Conservation (phyloP, 1,140 invertebrate species). For the Hycleus cichorii region DNA sequence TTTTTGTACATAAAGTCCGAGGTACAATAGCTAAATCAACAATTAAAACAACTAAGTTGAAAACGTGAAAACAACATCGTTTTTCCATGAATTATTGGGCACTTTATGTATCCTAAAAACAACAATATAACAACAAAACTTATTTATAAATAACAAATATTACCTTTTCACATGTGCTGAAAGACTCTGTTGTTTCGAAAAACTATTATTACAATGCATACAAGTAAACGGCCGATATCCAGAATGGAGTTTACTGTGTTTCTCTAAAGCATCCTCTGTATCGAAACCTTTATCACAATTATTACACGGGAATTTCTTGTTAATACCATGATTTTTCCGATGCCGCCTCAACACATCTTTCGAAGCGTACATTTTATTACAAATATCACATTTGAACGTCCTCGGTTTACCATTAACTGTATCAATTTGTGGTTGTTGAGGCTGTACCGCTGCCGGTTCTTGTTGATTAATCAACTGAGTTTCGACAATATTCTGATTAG, state of each 20-base stretch:
- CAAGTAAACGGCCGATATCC: conserved; percentile 57
- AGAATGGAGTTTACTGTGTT: conserved; percentile 68
- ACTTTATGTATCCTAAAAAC: conserved; percentile 1
- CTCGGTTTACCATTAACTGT: conserved; percentile 1
- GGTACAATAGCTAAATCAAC: no score
- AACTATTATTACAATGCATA: conserved; percentile 46
- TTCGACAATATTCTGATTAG: no score
- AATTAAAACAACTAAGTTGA: no score
- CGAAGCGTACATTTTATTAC: conserved; percentile 31
- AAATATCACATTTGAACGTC: conserved; percentile 32
- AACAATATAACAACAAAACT: neutral
- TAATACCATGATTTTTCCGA: conserved; percentile 28
- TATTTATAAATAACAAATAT: conserved; percentile 4
- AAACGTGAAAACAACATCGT: no score
- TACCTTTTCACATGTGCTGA: conserved; percentile 38
- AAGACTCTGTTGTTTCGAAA: conserved; percentile 27
- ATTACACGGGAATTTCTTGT: conserved; percentile 39
- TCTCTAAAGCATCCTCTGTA: conserved; percentile 50
- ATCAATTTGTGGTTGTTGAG: neutral
- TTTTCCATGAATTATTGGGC: neutral
- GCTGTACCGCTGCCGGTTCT: neutral
- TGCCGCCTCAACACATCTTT: conserved; percentile 35
- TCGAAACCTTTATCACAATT: conserved; percentile 49
- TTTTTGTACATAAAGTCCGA: no score
- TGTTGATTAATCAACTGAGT: neutral